These are phyloP conservation scores for Lasioglossum oenotherae DNA, from an alignment of 2,888 invertebrate species.

Conservation along the genomic window DNA sequence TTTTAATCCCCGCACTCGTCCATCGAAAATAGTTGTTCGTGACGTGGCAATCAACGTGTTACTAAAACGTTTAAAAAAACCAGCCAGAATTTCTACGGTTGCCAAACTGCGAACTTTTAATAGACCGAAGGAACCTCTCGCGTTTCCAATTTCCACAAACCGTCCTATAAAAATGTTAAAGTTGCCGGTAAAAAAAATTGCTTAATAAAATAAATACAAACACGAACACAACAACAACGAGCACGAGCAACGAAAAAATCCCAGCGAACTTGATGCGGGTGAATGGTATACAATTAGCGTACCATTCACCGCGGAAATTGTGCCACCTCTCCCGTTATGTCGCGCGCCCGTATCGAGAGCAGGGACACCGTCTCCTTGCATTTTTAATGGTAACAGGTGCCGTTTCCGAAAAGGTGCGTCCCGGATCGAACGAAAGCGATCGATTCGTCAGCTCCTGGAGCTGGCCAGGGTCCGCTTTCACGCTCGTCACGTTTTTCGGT, in stretches of 20 bases:
- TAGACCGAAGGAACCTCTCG: not conserved
- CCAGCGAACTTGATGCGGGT: not conserved
- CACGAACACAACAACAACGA: not conserved
- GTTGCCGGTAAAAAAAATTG: not conserved
- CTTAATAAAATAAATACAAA: not conserved
- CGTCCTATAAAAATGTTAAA: not conserved
- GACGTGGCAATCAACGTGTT: not conserved
- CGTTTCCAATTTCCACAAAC: not conserved
- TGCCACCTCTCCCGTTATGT: not conserved
- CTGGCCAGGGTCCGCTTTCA: slow-evolving; percentile 8
- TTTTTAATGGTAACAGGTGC: not conserved
- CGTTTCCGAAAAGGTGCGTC: not conserved
- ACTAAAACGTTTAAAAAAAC: not conserved
- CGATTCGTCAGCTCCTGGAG: not conserved
- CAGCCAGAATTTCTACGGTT: not conserved
- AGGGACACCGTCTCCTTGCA: not conserved
- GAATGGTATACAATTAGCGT: not conserved
- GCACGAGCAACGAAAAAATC: not conserved
- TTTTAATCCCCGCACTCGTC: not conserved
- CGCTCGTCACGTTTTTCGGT: slow-evolving; percentile 27
- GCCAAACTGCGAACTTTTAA: not conserved
- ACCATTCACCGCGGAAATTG: not conserved
- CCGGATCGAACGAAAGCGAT: not conserved
- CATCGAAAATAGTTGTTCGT: not conserved
- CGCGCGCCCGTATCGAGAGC: not conserved